Evolutionary conservation across 1,140 invertebrate genomes (phyloP), one percentile per base, ranked within the genome.

Genomic region (Ephestia elutella): DNA sequence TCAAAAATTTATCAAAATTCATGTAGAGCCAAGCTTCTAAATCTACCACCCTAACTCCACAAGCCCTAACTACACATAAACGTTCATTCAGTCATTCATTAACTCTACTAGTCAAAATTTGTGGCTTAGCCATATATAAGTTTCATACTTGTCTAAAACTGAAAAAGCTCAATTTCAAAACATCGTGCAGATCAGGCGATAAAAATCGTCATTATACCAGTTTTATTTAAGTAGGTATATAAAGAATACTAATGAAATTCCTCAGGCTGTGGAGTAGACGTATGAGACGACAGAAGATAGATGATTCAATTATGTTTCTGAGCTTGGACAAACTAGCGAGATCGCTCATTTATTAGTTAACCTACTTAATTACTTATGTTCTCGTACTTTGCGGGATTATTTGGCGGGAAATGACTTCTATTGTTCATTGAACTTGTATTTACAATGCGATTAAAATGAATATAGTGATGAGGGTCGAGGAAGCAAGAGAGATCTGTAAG

Each of bases 331-430:
- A 44, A 44, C 38, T 44, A 15, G n/a, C n/a, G n/a, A n/a, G 38
- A 44, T 44, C 38, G 38, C 15, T 15, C n/a, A 44, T 44, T 44
- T 44, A 44, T 44, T 44, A 44, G 38, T 44, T 44, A n/a, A 44
- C n/a, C 38, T 44, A 44, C 32, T 35, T 35, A 35, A 11, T 11
- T 9, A 11, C 13, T 35, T 35, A n/a, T 17, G 0, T 15, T 44
- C 38, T 44, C 38, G 15, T 44, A 44, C 5, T 15, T 44, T n/a
- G 38, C 13, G n/a, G 38, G 15, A 15, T 15, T 4, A 15, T 38
- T 38, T 15, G 5, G n/a, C 10, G 38, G 5, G 38, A 2, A 44
- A 4, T 44, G 38, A 17, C 13, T 44, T 44, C 2, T 7, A 8
- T 38, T 5, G 2, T 2, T 38, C 32, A 38, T 11, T 38, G 32